Conservation (phyloP, 2,888 invertebrate species). For the Heliconius ismenius region DNA sequence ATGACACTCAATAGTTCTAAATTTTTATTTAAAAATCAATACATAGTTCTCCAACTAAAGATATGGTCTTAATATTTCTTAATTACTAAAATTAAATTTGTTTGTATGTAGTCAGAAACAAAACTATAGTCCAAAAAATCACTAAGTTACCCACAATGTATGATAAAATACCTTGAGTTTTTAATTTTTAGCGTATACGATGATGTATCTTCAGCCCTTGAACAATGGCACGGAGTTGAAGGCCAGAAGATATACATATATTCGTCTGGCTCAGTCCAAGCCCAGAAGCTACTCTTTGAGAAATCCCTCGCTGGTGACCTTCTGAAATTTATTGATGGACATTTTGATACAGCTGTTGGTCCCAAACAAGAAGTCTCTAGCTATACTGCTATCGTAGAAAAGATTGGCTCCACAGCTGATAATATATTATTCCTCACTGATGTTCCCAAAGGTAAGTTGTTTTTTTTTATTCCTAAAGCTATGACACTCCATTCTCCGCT, state of each 20-base stretch:
- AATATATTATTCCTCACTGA: slow-evolving; percentile 94
- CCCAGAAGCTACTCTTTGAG: slow-evolving; percentile 93
- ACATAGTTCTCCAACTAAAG: no score
- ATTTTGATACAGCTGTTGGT: slow-evolving; percentile 94
- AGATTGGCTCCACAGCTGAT: slow-evolving; percentile 83
- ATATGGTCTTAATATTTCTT: no score
- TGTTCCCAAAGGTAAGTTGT: slow-evolving; percentile 85
- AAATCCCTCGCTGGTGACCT: slow-evolving; percentile 90
- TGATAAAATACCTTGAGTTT: neutral
- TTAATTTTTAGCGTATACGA: slow-evolving; percentile 88
- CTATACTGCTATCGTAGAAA: slow-evolving; percentile 88
- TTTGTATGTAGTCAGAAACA: no score
- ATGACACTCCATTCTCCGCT: no score
- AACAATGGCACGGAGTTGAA: slow-evolving; percentile 86
- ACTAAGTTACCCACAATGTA: no score
- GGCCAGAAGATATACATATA: slow-evolving; percentile 89
- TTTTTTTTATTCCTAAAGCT: neutral
- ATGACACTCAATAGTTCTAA: no score
- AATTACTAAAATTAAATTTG: no score
- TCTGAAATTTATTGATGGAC: slow-evolving; percentile 85
- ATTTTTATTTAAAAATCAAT: no score
- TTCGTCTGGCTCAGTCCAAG: slow-evolving; percentile 95
- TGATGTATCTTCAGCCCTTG: slow-evolving; percentile 89
- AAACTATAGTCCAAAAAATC: no score
- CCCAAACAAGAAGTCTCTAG: slow-evolving; percentile 89